These are phyloP conservation scores for Octomys mimax DNA, from an alignment of 2,797 vertebrate species.

Conservation along the genomic window DNA sequence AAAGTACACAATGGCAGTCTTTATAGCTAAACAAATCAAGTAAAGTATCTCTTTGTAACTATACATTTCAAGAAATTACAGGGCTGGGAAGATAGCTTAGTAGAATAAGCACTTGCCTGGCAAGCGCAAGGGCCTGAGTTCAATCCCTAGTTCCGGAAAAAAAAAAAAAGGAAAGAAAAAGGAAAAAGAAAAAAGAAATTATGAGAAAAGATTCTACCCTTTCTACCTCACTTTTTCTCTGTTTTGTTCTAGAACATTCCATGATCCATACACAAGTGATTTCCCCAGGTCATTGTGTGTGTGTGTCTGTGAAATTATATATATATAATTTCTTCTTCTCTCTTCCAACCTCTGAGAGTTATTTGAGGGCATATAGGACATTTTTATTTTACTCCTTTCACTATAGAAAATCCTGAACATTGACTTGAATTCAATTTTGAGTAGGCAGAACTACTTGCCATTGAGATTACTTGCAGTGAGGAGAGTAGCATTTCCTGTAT, in stretches of 20 bases:
- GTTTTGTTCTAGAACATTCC: background rate
- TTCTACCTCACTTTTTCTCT: background rate
- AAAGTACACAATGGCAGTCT: background rate
- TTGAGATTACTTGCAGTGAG: background rate
- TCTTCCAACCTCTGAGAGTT: background rate
- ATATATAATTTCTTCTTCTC: background rate
- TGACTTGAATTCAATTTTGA: slow-evolving; percentile 50
- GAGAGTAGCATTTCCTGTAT: background rate
- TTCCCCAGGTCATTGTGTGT: background rate
- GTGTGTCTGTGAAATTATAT: background rate
- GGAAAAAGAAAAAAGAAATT: too few species aligned
- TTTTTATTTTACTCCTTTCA: slow-evolving; percentile 47
- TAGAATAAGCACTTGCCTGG: too few species aligned
- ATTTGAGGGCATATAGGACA: background rate
- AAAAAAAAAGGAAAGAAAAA: too few species aligned
- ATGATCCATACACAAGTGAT: background rate
- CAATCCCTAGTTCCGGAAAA: too few species aligned
- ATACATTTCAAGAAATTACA: background rate
- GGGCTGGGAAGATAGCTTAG: too few species aligned
- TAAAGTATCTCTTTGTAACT: background rate
- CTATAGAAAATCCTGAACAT: slow-evolving; percentile 9
- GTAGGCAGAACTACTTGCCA: background rate
- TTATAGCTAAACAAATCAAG: background rate
- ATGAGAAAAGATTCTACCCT: background rate
- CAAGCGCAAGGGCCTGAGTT: too few species aligned